Base-by-base conservation (phyloP, 2,797 vertebrate genomes). In the Alfaro cultratus region DNA sequence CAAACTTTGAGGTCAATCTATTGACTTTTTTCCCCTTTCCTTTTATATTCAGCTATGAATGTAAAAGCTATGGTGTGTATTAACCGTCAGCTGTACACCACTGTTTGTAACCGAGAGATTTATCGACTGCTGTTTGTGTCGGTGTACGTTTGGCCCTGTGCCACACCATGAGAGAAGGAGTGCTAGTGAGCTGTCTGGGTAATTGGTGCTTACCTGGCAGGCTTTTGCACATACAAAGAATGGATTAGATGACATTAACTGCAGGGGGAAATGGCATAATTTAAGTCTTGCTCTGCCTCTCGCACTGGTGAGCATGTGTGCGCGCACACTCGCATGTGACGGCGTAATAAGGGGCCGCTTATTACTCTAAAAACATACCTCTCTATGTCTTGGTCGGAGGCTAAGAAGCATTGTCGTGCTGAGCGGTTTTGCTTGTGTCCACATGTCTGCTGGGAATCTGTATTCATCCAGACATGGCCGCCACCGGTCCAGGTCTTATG, bases 171-270 rank as follows among this genome's bases (percentile, higher is more conserved):
- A 86, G 88, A 76, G 75, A 80, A 84, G 86, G 81, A 79, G 81
- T 82, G 88, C 89, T 90, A 91, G 87, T 82, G 87, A 93, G 92
- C 91, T 85, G 85, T 92, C 90, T 80, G 43, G 87, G 94, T 95
- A 95, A 95, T 95, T 94, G 94, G 93, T 91, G 87, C 91, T 88
- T 93, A 94, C 94, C 94, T 94, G 92, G 92, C 93, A 92, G 89
- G 88, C 85, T 87, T 89, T 83, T 82, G 80, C 81, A 41, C 87
- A 34, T 68, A 55, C 78, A 80, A 45, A 79, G 73, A 87, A 79
- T 89, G 88, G 83, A 92, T 92, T 91, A 91, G 86, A 84, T 94
- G 86, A 92, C 91, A 91, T 92, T 93, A 93, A 91, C 85, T 86
- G 85, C 79, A 83, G 89, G 83, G 89, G 87, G 86, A 91, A 93